Evolutionary conservation across 2,797 vertebrate genomes (phyloP), one percentile per base, ranked within the genome.

Genomic region (Poeciliopsis paucimaculata): DNA sequence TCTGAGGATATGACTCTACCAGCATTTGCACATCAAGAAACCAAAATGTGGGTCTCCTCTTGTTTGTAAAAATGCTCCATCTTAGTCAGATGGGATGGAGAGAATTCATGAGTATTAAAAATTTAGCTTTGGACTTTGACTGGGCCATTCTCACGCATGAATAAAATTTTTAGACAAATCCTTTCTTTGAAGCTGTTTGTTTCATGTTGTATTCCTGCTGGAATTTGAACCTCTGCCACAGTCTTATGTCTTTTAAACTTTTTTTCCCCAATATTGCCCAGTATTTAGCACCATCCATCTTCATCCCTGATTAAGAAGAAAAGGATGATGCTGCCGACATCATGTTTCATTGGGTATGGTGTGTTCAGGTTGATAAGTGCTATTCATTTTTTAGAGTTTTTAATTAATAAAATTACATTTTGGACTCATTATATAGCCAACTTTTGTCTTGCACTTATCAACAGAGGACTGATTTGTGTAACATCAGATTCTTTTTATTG

Each of bases 81-180:
- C 39, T 26, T 4, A 26, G 64, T 68, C 20, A 68, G 36, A 68
- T 12, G 23, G 36, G 20, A 41, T 12, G 23, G 23, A 41, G 26
- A 39, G 31, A 18, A 2, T 34, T 31, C 4, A 18, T 62, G 13
- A 62, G 8, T 11, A 34, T 66, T 36, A 9, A 39, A 5, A 34
- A 36, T 64, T 64, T 64, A 64, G 31, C 31, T 64, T 34, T 64
- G 60, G 31, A 64, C 31, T 64, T 64, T 64, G 60, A 64, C 60
- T 60, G 57, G 57, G 57, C 28, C 57, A 31, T 31, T 60, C 28
- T 60, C 5, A 31, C 5, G 0, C 28, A 60, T 60, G 13, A 60
- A 60, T 31, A 31, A 31, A 60, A 5, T 31, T 34, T 34, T 60
- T 5, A 60, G 28, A 16, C 31, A 60, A n/a, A 31, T 31, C n/a